Percentiles rank a stretch among this genome's conserved stretches.
Evolutionary conservation across 2,797 vertebrate species (phyloP).

Genomic region (Gymnothorax reevesii): DNA sequence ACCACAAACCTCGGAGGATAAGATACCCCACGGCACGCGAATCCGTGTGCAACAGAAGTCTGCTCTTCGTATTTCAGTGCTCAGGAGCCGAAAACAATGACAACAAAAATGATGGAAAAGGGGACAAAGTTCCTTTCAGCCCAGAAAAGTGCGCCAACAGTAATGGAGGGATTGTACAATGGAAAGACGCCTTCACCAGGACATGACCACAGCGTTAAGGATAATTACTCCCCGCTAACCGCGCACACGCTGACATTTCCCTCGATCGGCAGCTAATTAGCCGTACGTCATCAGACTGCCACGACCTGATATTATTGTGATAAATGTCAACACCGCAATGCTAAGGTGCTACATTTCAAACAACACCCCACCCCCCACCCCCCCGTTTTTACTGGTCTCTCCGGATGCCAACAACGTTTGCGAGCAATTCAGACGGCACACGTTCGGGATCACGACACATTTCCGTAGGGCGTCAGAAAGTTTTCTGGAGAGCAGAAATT

Average conservation of each 20-base stretch:
- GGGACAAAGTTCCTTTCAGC: not conserved
- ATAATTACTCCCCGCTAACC: conserved; percentile 22
- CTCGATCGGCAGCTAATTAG: conserved; percentile 44
- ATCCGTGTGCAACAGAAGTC: too few relatives aligned
- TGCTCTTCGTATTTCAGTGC: too few relatives aligned
- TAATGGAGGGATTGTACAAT: not conserved
- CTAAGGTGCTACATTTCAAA: conserved; percentile 39
- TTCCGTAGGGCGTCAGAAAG: not conserved
- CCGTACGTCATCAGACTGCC: conserved; percentile 39
- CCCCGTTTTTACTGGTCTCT: too few relatives aligned
- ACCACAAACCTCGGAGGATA: too few relatives aligned
- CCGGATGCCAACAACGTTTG: not conserved
- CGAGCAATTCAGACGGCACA: not conserved
- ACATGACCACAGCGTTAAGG: not conserved
- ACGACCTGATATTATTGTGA: conserved; percentile 36
- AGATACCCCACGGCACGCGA: too few relatives aligned
- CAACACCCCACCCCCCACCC: not conserved
- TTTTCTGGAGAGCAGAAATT: not conserved
- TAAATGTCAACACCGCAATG: conserved; percentile 46
- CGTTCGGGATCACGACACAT: not conserved
- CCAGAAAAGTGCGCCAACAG: not conserved
- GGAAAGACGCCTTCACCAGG: not conserved
- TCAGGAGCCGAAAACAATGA: too few relatives aligned
- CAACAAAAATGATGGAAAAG: too few relatives aligned
- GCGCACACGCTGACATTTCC: conserved; percentile 35